Conservation (phyloP, 2,888 invertebrate genomes). For the Lepetodrilus schrolli region DNA sequence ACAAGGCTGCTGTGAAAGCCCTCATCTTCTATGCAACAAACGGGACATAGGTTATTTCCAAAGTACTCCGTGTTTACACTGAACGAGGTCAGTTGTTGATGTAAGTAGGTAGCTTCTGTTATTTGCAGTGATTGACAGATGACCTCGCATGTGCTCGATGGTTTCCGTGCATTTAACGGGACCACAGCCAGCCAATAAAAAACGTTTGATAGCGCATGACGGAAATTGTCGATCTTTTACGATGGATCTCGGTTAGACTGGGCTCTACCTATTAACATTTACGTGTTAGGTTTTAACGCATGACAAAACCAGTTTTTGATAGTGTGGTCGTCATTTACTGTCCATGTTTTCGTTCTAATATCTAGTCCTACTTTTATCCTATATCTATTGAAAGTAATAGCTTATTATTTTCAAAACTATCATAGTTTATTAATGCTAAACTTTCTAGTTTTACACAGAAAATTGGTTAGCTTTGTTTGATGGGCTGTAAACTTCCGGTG, state of each 20-base stretch:
- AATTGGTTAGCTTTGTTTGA: too few species aligned
- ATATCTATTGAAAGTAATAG: too few species aligned
- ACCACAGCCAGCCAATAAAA: background rate
- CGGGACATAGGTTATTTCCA: conserved; percentile 24
- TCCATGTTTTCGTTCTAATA: too few species aligned
- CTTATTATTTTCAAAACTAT: too few species aligned
- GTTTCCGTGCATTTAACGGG: conserved; percentile 21
- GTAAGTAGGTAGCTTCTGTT: conserved; percentile 15
- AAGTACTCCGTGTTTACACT: conserved; percentile 32
- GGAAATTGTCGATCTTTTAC: background rate
- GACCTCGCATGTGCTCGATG: conserved; percentile 27
- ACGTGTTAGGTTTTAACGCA: too few species aligned
- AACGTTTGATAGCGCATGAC: background rate
- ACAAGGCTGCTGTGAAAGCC: conserved; percentile 37
- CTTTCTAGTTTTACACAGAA: too few species aligned
- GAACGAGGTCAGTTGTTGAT: conserved; percentile 21
- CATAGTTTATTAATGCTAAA: too few species aligned
- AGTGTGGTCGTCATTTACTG: too few species aligned
- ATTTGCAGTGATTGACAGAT: conserved; percentile 26
- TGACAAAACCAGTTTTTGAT: too few species aligned
- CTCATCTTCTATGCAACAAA: conserved; percentile 32
- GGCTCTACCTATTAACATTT: background rate
- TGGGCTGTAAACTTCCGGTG: too few species aligned
- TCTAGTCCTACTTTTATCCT: too few species aligned
- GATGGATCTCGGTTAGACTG: background rate